These are phyloP conservation scores for Acrobasis consociella DNA, from an alignment of 2,888 invertebrate genomes.

Conservation along the genomic window DNA sequence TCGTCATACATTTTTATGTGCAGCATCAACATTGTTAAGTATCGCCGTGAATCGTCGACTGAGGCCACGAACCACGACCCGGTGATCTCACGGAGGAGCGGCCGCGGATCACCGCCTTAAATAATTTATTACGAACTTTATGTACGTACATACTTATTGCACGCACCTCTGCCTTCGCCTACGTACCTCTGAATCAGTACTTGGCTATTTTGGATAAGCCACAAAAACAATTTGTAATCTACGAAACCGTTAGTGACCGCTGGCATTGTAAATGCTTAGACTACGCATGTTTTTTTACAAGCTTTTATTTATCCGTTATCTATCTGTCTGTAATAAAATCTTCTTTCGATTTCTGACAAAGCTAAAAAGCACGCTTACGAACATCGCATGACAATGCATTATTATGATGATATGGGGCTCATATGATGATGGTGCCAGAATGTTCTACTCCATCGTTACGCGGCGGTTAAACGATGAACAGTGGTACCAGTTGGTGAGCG, in stretches of 20 bases:
- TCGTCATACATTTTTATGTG: no score
- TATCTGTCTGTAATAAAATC: no score
- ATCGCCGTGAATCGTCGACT: not conserved
- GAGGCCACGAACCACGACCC: not conserved
- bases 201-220: not conserved
- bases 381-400: no score
- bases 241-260: not conserved
- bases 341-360: no score
- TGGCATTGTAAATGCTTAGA: not conserved
- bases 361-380: no score
- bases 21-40: not conserved
- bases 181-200: constrained; percentile 3
- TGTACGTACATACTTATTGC: not conserved
- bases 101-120: not conserved
- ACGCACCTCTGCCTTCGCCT: constrained; percentile 28
- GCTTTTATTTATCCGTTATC: no score
- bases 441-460: no score
- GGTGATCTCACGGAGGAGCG: not conserved
- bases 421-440: no score
- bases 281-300: not conserved
- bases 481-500: no score
- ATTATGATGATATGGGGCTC: no score
- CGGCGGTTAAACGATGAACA: no score
- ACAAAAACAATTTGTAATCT: constrained; percentile 9
- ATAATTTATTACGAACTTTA: constrained; percentile 2